These are phyloP conservation scores for Oophaga sylvatica DNA, from an alignment of 2,797 vertebrate genomes.

Conservation along the genomic window DNA sequence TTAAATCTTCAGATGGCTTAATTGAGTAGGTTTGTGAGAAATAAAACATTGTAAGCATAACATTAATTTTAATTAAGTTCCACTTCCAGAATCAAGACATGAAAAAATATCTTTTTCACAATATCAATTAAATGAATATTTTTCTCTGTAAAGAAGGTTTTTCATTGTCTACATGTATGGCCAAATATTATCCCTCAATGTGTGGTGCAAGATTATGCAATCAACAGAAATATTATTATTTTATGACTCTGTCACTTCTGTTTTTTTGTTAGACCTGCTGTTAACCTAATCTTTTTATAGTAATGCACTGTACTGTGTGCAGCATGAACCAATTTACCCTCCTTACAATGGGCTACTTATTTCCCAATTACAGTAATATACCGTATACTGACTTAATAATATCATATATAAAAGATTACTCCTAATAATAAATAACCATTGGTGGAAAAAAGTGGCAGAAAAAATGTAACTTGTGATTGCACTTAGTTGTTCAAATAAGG, in stretches of 20 bases:
- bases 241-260: not conserved
- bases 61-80: constrained; percentile 47
- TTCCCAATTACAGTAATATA: constrained; percentile 15
- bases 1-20: constrained; percentile 36
- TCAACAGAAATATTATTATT: constrained; percentile 29
- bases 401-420: not conserved
- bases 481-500: too few species aligned
- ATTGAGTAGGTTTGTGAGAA: constrained; percentile 2
- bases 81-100: constrained; percentile 19
- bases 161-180: not conserved
- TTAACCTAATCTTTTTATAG: constrained; percentile 17
- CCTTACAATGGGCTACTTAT: constrained; percentile 10
- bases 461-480: too few species aligned
- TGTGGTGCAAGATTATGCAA: constrained; percentile 4
- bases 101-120: constrained; percentile 27
- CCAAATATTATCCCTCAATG: not conserved
- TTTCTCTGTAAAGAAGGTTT: not conserved
- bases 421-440: not conserved
- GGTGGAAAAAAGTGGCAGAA: not conserved
- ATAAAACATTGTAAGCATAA: constrained; percentile 26
- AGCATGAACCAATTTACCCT: constrained; percentile 10
- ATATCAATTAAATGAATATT: not conserved
- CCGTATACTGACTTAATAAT: not conserved
- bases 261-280: not conserved
- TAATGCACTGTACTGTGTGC: not conserved